phyloP scores from a whole-genome alignment of 2,797 vertebrate species.

The Thalassophryne amazonica region DNA sequence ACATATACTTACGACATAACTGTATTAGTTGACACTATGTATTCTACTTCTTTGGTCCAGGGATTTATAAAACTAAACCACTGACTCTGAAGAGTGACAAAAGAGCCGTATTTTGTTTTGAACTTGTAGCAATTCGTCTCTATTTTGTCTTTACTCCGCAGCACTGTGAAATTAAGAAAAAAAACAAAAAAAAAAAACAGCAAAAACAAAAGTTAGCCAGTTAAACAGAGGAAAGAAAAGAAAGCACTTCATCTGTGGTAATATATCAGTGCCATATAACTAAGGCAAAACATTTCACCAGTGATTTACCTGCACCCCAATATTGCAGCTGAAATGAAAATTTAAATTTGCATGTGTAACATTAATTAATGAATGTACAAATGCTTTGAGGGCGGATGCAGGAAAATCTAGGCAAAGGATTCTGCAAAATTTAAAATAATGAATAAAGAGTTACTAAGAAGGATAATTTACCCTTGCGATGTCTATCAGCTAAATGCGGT shows the following conservation, averaged over 20 bases:
- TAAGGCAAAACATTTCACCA: neutral
- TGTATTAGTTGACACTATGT: constrained; percentile 95
- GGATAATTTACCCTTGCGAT: constrained; percentile 84
- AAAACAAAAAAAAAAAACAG: constrained; percentile 26
- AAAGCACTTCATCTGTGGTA: too few species aligned
- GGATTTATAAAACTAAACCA: constrained; percentile 99
- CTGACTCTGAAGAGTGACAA: constrained; percentile 90
- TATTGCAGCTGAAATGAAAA: neutral
- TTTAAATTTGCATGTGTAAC: neutral
- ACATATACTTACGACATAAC: constrained; percentile 89
- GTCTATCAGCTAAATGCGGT: constrained; percentile 87
- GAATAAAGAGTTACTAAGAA: neutral
- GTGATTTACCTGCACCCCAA: neutral
- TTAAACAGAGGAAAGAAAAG: neutral
- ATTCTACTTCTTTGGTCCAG: constrained; percentile 98
- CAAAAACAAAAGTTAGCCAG: neutral
- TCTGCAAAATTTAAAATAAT: neutral
- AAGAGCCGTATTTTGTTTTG: constrained; percentile 91
- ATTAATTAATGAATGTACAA: neutral
- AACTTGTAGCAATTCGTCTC: constrained; percentile 94
- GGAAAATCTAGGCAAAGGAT: neutral
- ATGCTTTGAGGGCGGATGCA: neutral
- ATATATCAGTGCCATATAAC: neutral
- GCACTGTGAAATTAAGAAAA: too few species aligned
- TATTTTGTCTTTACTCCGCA: constrained; percentile 94